Conservation (phyloP, 1,140 invertebrate genomes). For the Drosophila yakuba region DNA sequence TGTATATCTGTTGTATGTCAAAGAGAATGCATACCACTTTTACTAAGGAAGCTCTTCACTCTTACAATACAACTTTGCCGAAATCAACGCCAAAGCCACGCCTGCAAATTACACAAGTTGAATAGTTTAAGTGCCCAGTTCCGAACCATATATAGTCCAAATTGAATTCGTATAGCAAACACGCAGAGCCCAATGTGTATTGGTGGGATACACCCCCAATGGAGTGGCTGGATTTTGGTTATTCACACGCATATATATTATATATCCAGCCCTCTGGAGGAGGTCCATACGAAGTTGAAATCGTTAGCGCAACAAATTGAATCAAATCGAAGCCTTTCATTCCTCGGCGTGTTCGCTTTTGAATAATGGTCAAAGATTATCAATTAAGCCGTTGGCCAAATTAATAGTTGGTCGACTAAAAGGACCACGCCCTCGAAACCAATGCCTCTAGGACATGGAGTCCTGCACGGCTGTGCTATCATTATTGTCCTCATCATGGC, state of each 20-base stretch:
- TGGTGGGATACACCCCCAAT: constrained; percentile 1
- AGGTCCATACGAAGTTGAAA: constrained; percentile 48
- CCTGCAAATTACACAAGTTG: constrained; percentile 21
- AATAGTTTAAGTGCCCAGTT: neutral
- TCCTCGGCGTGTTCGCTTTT: constrained; percentile 57
- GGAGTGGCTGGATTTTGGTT: constrained; percentile 6
- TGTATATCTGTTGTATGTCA: constrained; percentile 14
- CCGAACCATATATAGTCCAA: constrained; percentile 1
- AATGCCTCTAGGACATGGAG: neutral
- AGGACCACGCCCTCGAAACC: constrained; percentile 22
- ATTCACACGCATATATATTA: constrained; percentile 18
- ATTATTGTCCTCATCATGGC: constrained; percentile 24
- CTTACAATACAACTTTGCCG: constrained; percentile 8
- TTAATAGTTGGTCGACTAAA: constrained; percentile 62
- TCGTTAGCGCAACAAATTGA: constrained; percentile 73
- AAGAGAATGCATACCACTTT: constrained; percentile 4
- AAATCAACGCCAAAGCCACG: constrained; percentile 15
- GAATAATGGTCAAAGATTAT: constrained; percentile 83
- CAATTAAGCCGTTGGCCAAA: constrained; percentile 77
- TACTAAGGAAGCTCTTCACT: neutral
- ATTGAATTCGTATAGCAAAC: constrained; percentile 59
- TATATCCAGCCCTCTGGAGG: neutral
- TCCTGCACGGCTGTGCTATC: constrained; percentile 11
- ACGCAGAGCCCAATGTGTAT: constrained; percentile 34
- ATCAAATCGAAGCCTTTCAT: constrained; percentile 57